Evolutionary conservation across 2,888 invertebrate genomes (phyloP).

Genomic region (Pycnomerus fuliginosus): DNA sequence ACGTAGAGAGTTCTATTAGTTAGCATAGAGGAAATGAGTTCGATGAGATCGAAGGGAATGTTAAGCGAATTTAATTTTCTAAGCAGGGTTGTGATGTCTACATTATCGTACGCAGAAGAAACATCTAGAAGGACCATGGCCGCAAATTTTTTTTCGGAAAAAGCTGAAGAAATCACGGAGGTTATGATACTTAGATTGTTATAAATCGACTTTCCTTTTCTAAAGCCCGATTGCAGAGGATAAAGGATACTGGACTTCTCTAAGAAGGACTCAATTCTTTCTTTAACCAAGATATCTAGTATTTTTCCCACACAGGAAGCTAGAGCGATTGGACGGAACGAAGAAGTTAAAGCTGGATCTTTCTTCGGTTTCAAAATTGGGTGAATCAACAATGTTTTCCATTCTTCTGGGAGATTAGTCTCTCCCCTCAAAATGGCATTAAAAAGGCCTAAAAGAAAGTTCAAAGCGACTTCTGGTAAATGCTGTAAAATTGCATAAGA

Average conservation of each 20-base stretch:
- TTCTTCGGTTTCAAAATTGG: not conserved
- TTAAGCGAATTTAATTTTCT: not conserved
- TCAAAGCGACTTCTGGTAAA: not conserved
- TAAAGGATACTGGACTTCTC: not conserved
- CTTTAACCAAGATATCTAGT: not conserved
- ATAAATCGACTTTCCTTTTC: no score
- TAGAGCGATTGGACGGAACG: not conserved
- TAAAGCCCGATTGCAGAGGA: not conserved
- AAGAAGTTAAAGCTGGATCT: not conserved
- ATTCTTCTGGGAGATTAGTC: not conserved
- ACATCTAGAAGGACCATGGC: not conserved
- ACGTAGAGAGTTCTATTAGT: not conserved
- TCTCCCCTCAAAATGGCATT: not conserved
- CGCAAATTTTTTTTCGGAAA: not conserved
- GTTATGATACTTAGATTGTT: not conserved
- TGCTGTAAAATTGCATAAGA: not conserved
- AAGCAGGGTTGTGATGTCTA: not conserved
- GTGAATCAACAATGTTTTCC: not conserved
- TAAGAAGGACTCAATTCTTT: no score
- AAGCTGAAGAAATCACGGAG: not conserved
- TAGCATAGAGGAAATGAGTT: not conserved
- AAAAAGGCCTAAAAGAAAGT: not conserved
- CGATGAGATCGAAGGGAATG: not conserved
- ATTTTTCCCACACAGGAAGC: not conserved
- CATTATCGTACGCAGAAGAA: not conserved